Evolutionary conservation across 2,113 vertebrate species (phyloP).

Genomic region (Sterna hirundo): DNA sequence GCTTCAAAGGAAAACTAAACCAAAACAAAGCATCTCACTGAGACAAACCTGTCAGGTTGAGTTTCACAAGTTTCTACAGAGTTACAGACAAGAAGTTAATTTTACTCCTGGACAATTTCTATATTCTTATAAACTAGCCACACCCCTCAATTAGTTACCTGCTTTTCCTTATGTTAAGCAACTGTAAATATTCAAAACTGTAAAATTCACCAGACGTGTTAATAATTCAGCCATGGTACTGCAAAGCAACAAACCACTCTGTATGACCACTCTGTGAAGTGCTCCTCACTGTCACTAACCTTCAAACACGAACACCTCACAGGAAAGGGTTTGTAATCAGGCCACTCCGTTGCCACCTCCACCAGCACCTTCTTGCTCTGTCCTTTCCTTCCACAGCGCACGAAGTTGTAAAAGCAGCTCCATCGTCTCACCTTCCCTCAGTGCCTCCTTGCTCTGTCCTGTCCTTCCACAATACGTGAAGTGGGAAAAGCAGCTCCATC

Average conservation of each 20-base stretch:
- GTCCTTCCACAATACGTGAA: accelerated
- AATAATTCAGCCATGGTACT: background rate
- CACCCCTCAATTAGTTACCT: background rate
- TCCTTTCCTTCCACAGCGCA: background rate
- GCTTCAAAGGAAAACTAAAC: background rate
- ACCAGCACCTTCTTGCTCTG: accelerated
- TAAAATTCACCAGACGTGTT: background rate
- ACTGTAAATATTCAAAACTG: accelerated
- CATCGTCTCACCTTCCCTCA: background rate
- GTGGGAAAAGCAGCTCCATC: accelerated
- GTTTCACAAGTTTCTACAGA: background rate
- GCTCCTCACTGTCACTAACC: background rate
- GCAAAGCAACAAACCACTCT: background rate
- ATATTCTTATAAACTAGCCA: background rate
- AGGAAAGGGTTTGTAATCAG: accelerated
- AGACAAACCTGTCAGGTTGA: background rate
- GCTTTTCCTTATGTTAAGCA: background rate
- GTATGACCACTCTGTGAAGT: accelerated
- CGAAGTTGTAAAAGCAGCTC: accelerated
- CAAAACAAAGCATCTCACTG: background rate
- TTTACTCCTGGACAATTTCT: background rate
- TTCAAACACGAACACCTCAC: accelerated
- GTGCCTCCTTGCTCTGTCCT: accelerated
- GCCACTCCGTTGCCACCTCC: accelerated
- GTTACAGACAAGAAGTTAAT: background rate